Conservation (phyloP, 1,140 invertebrate genomes). For the Acromyrmex charruanus region DNA sequence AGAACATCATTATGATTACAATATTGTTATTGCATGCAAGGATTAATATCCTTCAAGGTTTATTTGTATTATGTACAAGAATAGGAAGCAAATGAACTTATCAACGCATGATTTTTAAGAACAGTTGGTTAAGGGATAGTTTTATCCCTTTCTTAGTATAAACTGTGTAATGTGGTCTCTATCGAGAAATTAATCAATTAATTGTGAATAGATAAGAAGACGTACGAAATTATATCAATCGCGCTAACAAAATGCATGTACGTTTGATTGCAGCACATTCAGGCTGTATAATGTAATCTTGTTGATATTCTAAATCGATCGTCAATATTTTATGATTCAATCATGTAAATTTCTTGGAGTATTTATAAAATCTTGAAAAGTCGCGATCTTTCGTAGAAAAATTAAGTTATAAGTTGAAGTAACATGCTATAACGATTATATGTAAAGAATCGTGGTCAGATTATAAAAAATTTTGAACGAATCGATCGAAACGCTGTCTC, state of each 20-base stretch:
- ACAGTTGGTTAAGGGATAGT: not conserved
- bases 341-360: constrained; percentile 23
- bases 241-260: constrained; percentile 24
- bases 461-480: constrained; percentile 61
- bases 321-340: constrained; percentile 53
- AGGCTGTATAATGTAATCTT: constrained; percentile 28
- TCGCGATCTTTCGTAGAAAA: constrained; percentile 8
- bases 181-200: constrained; percentile 36
- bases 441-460: constrained; percentile 35
- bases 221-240: constrained; percentile 20
- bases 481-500: not conserved
- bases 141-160: constrained; percentile 22
- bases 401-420: constrained; percentile 30
- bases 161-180: constrained; percentile 37
- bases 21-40: constrained; percentile 74
- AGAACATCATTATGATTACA: constrained; percentile 70
- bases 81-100: constrained; percentile 75
- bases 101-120: constrained; percentile 54
- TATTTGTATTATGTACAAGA: constrained; percentile 77
- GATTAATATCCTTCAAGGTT: constrained; percentile 64
- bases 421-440: constrained; percentile 15
- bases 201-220: constrained; percentile 48
- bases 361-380: constrained; percentile 43
- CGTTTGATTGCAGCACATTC: constrained; percentile 22
- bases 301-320: constrained; percentile 27